Evolutionary conservation across 64 coral and sea anemone species (phyloP), one percentile per base, ranked within the genome.

Genomic region (Dendrophyllia cribrosa): DNA sequence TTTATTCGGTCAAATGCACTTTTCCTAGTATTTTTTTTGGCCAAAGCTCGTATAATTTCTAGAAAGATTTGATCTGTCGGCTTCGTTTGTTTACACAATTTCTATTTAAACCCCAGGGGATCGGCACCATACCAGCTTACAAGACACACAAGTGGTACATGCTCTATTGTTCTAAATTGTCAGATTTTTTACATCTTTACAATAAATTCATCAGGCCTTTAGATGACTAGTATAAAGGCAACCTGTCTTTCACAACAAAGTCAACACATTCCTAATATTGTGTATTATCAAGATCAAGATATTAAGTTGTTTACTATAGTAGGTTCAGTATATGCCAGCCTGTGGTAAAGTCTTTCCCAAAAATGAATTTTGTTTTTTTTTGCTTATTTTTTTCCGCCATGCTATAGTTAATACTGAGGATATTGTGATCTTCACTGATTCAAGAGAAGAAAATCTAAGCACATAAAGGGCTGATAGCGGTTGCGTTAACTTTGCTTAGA

Each of bases 61-160:
- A 66, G 26, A 68, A 82, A 51, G 16, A 16, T 74, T 15, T 1
- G 62, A 84, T 50, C 9, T 17, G 80, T 44, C 80, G 61, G 80
- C n/a, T 46, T 84, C 80, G 66, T 84, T 51, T 84, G 80, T 84
- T 66, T 23, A 50, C 10, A 20, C 67, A 19, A 21, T 68, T 67
- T 50, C 59, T 12, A 22, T 66, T 51, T 84, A 21, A 84, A 51
- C 80, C 80, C 61, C 63, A 65, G 80, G 80, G 80, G 60, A 84
- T 62, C 61, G 19, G 13, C 25, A 55, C 55, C 55, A 80, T 16
- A 21, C 58, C 77, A 80, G 52, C 25, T 61, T 5, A 7, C 6
- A 17, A 3, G 15, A 13, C 46, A 51, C 5, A 59, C 55, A 24
- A 23, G 51, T 61, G 19, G 59, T 82, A 48, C 78, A 82, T 64